Conservation (phyloP, 2,797 vertebrate genomes). For the Spheniscus humboldti region DNA sequence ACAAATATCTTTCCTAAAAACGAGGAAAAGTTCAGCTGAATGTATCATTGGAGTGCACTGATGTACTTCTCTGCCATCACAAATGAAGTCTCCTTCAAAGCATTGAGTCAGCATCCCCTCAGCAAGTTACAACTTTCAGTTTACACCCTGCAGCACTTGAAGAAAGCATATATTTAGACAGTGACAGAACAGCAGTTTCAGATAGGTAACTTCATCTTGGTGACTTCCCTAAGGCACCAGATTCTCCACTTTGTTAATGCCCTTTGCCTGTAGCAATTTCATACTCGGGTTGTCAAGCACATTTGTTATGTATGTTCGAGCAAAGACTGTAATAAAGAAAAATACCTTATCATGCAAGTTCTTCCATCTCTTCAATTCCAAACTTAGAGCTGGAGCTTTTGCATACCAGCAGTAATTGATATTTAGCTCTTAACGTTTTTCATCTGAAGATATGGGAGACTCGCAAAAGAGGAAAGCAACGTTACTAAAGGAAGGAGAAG, state of each 20-base stretch:
- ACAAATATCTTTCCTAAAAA: not conserved
- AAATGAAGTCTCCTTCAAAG: slow-evolving; percentile 13
- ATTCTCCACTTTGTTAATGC: slow-evolving; percentile 54
- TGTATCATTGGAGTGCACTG: not conserved
- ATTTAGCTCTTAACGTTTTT: not conserved
- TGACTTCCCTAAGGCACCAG: slow-evolving; percentile 35
- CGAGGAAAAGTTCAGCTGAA: not conserved
- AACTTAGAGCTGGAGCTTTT: not conserved
- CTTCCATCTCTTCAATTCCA: not conserved
- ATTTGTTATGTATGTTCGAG: slow-evolving; percentile 27
- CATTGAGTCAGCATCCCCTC: not conserved
- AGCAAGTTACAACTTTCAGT: slow-evolving; percentile 2
- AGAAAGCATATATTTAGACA: slow-evolving; percentile 13
- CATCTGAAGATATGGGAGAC: not conserved
- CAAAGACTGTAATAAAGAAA: slow-evolving; percentile 8
- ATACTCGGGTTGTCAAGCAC: slow-evolving; percentile 38
- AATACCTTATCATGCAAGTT: slow-evolving; percentile 29
- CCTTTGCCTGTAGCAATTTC: slow-evolving; percentile 54
- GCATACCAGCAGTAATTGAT: not conserved
- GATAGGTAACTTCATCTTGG: slow-evolving; percentile 46
- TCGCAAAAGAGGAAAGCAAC: not conserved
- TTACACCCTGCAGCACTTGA: not conserved
- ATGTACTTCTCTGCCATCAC: not conserved
- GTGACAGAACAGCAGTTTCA: slow-evolving; percentile 32
- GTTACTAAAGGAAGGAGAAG: not conserved